Percentiles rank a stretch among this genome's conserved stretches.
These are phyloP conservation scores for Premnoplex brunnescens DNA, from an alignment of 2,797 vertebrate species.

Conservation along the genomic window DNA sequence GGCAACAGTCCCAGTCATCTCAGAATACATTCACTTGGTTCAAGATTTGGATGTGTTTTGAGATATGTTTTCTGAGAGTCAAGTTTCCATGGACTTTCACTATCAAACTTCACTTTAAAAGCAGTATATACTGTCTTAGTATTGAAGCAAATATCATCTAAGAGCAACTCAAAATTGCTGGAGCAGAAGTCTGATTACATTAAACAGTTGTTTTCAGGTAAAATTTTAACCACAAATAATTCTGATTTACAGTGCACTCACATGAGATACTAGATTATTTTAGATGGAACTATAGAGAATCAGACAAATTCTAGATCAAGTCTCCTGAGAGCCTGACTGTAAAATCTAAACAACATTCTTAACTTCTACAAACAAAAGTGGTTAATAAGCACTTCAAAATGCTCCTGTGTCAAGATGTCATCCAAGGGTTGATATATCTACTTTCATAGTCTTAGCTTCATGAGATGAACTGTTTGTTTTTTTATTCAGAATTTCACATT, in stretches of 20 bases:
- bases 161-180: not conserved
- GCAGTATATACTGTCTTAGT: not conserved
- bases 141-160: not conserved
- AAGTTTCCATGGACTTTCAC: not conserved
- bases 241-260: not conserved
- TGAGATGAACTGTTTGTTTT: not conserved
- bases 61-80: not conserved
- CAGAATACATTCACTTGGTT: not conserved
- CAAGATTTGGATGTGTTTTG: not conserved
- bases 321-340: not conserved
- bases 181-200: not conserved
- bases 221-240: not conserved
- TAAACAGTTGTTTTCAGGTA: not conserved
- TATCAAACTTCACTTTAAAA: not conserved
- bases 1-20: not conserved
- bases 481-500: not conserved
- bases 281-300: not conserved
- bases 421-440: not conserved
- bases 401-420: not conserved
- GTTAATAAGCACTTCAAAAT: not conserved
- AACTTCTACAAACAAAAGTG: not conserved
- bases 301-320: not conserved
- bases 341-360: not conserved
- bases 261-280: not conserved
- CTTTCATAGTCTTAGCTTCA: not conserved